phyloP scores from a whole-genome alignment of 2,888 invertebrate species.

The Mayetiola destructor region DNA sequence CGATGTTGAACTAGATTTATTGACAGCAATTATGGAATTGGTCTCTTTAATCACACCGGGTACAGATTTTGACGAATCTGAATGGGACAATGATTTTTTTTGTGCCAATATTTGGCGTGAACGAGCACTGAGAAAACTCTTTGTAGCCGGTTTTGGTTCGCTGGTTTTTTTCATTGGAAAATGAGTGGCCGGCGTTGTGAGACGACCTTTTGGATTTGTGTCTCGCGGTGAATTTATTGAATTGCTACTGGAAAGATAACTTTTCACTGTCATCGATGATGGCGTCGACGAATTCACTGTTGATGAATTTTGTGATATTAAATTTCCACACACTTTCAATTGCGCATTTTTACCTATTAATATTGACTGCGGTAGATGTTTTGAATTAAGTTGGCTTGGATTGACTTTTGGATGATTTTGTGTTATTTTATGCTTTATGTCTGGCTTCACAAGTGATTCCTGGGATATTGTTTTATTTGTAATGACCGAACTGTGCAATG shows the following conservation, averaged over 20 bases:
- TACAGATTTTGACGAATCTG: constrained; percentile 21
- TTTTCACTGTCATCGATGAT: constrained; percentile 27
- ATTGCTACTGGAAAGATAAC: constrained; percentile 29
- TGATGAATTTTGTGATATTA: constrained; percentile 1
- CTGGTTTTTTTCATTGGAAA: constrained; percentile 4
- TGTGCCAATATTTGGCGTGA: constrained; percentile 33
- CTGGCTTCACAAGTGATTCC: constrained; percentile 27
- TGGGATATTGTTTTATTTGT: constrained; percentile 34
- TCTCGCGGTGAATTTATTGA: constrained; percentile 32
- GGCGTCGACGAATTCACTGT: constrained; percentile 5
- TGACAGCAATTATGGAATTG: constrained; percentile 13
- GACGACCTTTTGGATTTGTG: constrained; percentile 28
- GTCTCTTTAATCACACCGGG: background rate
- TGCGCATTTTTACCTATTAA: background rate
- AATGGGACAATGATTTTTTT: constrained; percentile 22
- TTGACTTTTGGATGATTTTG: background rate
- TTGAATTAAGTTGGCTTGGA: background rate
- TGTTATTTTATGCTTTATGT: background rate
- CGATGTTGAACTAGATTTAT: constrained; percentile 22
- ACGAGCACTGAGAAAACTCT: constrained; percentile 34
- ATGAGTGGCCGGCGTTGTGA: background rate
- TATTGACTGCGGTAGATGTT: background rate
- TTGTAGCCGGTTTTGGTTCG: constrained; percentile 23
- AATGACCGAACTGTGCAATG: constrained; percentile 32
- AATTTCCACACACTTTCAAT: background rate